Percentiles rank a stretch among this genome's conserved stretches.
These are phyloP conservation scores for Apodemia hepburni DNA, from an alignment of 2,888 invertebrate genomes.

Conservation along the genomic window DNA sequence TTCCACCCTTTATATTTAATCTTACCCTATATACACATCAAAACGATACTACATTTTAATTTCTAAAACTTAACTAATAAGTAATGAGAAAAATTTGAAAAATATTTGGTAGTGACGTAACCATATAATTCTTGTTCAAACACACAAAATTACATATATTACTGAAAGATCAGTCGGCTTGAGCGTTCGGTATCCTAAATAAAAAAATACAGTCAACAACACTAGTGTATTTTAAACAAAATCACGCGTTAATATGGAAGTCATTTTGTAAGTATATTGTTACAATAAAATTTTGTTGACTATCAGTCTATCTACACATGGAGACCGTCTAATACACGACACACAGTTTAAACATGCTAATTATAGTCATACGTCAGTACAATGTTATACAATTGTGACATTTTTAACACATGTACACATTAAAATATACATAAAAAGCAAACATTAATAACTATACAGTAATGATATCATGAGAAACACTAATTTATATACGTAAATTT, in stretches of 20 bases:
- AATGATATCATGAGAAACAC: background rate
- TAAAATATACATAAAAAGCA: background rate
- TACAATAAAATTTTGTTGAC: background rate
- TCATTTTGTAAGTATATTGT: constrained; percentile 1
- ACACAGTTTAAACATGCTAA: constrained; percentile 11
- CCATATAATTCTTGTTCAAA: constrained; percentile 16
- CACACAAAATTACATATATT: constrained; percentile 15
- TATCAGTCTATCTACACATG: constrained; percentile 1
- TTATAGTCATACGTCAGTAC: constrained; percentile 12
- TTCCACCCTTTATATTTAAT: constrained; percentile 15
- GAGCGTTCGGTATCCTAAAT: constrained; percentile 15
- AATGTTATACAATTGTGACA: background rate
- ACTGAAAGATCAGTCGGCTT: constrained; percentile 15
- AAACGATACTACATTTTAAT: constrained; percentile 37
- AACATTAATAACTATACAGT: background rate
- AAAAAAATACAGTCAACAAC: constrained; percentile 15
- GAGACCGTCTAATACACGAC: constrained; percentile 9
- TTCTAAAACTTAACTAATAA: constrained; percentile 29
- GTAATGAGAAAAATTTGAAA: constrained; percentile 39
- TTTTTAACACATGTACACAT: background rate
- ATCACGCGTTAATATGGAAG: constrained; percentile 13
- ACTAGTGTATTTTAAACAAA: constrained; percentile 12
- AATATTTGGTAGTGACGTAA: constrained; percentile 45
- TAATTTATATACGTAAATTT: background rate
- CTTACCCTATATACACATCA: constrained; percentile 39